These are phyloP conservation scores for Epinephelus malabaricus DNA, from an alignment of 2,797 vertebrate species.

Conservation along the genomic window DNA sequence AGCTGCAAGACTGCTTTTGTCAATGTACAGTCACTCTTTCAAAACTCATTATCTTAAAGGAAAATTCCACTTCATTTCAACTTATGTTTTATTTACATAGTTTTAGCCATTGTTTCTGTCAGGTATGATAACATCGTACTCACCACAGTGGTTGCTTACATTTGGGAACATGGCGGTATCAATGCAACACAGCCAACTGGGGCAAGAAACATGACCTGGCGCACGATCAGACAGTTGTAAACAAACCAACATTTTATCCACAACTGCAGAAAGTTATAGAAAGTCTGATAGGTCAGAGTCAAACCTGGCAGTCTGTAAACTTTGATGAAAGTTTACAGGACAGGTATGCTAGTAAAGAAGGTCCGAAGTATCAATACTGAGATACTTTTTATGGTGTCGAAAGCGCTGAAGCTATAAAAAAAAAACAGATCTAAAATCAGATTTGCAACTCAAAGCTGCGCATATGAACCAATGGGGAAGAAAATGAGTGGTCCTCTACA, in stretches of 20 bases:
- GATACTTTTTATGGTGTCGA: too few species aligned
- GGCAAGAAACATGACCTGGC: neutral
- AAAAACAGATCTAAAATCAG: too few species aligned
- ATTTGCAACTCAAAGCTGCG: too few species aligned
- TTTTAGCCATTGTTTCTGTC: neutral
- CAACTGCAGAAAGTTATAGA: neutral
- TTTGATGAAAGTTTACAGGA: too few species aligned
- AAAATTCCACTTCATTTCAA: conserved; percentile 15
- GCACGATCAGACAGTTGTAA: neutral
- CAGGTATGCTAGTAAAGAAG: too few species aligned
- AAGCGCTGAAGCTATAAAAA: too few species aligned
- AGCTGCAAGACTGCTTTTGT: neutral
- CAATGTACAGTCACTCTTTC: neutral
- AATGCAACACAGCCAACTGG: neutral
- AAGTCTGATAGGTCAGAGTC: neutral
- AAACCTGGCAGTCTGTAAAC: neutral
- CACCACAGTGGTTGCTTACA: neutral
- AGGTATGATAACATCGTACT: neutral
- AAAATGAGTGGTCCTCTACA: too few species aligned
- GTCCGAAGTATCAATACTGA: too few species aligned
- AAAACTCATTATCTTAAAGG: neutral
- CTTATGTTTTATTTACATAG: neutral
- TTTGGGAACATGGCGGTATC: neutral
- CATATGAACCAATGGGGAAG: too few species aligned
- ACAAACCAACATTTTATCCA: neutral